phyloP scores from a whole-genome alignment of 2,888 invertebrate genomes.

The Lasioglossum malachurum region DNA sequence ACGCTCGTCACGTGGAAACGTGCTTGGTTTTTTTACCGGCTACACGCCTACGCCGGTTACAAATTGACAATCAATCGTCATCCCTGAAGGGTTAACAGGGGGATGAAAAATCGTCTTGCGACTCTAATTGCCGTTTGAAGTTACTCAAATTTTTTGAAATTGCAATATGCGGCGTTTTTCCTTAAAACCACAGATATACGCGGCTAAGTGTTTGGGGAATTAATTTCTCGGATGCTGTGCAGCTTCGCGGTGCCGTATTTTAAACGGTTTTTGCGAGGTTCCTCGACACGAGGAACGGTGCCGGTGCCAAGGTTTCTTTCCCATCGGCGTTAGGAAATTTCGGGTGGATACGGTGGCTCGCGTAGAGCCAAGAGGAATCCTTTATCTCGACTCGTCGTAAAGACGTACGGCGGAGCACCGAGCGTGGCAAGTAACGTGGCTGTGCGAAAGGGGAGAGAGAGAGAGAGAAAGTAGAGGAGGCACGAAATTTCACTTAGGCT shows the following conservation, averaged over 20 bases:
- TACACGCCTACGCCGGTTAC: conserved; percentile 35
- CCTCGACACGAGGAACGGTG: conserved; percentile 23
- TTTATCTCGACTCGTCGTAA: conserved; percentile 72
- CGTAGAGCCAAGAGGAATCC: conserved; percentile 62
- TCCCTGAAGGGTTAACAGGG: too few species aligned
- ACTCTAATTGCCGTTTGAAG: too few species aligned
- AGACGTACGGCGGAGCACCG: conserved; percentile 46
- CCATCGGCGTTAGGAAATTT: conserved; percentile 57
- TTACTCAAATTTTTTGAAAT: too few species aligned
- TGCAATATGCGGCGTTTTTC: too few species aligned
- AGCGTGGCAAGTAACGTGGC: conserved; percentile 22
- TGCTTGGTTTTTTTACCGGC: conserved; percentile 60
- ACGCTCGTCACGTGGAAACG: conserved; percentile 66
- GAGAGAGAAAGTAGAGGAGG: conserved; percentile 50
- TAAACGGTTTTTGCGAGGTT: conserved; percentile 32
- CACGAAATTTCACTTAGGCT: conserved; percentile 79
- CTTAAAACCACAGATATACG: neutral
- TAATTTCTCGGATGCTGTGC: conserved; percentile 34
- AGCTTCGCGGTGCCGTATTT: conserved; percentile 12
- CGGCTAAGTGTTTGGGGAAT: conserved; percentile 27
- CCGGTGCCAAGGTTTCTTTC: conserved; percentile 50
- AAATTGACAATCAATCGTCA: too few species aligned
- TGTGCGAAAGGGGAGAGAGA: neutral
- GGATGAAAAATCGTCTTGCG: too few species aligned
- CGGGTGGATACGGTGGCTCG: conserved; percentile 63